These are phyloP conservation scores for Amphipoea lucens DNA, from an alignment of 2,888 invertebrate genomes.

Conservation along the genomic window DNA sequence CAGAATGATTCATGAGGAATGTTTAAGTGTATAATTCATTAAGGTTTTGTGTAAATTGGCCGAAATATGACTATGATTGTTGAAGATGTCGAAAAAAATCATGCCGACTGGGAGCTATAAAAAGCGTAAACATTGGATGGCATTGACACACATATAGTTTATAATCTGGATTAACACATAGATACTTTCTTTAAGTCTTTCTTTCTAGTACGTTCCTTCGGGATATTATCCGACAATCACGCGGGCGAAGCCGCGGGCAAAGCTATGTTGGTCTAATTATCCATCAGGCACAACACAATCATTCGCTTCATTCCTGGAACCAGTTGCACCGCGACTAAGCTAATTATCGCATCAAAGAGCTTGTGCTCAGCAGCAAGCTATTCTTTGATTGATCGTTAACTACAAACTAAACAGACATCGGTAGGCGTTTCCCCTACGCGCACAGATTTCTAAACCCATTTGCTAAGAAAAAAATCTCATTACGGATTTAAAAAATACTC, in stretches of 20 bases:
- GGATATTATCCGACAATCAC: neutral
- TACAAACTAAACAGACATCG: constrained; percentile 37
- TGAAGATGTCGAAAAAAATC: neutral
- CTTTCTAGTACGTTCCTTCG: neutral
- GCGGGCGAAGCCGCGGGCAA: neutral
- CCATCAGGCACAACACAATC: too few relatives aligned
- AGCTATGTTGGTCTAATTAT: neutral
- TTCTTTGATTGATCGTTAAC: constrained; percentile 38
- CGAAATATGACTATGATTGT: neutral
- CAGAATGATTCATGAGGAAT: too few relatives aligned
- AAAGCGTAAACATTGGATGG: neutral
- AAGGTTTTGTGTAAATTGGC: neutral
- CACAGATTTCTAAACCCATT: constrained; percentile 58
- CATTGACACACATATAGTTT: neutral
- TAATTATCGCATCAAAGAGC: neutral
- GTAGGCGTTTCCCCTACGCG: constrained; percentile 28
- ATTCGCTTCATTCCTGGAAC: neutral
- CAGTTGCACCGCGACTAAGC: neutral
- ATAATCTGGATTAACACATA: neutral
- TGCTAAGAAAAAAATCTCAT: constrained; percentile 56
- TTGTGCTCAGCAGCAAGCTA: neutral
- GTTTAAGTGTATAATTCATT: neutral
- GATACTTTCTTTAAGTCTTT: neutral
- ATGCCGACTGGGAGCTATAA: neutral
- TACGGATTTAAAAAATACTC: constrained; percentile 52